Evolutionary conservation across 2,113 vertebrate genomes (phyloP), one percentile per base, ranked within the genome.

Genomic region (Gymnarchus niloticus): DNA sequence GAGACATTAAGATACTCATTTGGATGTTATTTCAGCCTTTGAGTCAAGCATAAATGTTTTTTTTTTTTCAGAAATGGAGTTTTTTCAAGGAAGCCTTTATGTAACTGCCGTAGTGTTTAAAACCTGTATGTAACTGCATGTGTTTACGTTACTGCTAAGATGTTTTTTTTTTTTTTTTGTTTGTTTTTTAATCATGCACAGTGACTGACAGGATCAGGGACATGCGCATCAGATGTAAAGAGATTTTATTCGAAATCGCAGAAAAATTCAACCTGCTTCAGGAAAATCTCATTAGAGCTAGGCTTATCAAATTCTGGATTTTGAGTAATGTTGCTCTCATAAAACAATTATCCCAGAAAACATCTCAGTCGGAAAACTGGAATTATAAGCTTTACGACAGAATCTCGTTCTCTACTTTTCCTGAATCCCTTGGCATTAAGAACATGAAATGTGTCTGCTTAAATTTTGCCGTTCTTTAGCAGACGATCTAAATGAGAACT

Each of bases 271-370:
- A 33, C 51, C 7, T 17, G 69, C n/a, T 12, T 77, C 6, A 17
- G 12, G 28, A 54, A 52, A 82, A 25, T 78, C 76, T 78, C 76
- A 78, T 78, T 78, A 78, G 23, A 78, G 19, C 76, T 41, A 48
- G 76, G 6, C 52, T 54, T 78, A 41, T 78, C 76, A 78, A 37
- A 78, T 37, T n/a, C 21, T 21, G 23, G 76, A 78, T 48, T 82
- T 21, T 41, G 49, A 33, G n/a, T 23, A 56, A 82, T 3, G 48
- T 33, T 54, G 54, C 33, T 56, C 12, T 12, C 25, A 33, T 82
- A 41, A 82, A 82, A 25, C 49, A 82, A 82, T 82, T 81, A 81
- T 81, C 78, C 25, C 49, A 1, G 78, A 46, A 28, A n/a, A 81
- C 21, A 82, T 82, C 80, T 82, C n/a, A 12, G 25, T 28, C 25